Conservation (phyloP, 2,113 vertebrate genomes). For the Rana temporaria region DNA sequence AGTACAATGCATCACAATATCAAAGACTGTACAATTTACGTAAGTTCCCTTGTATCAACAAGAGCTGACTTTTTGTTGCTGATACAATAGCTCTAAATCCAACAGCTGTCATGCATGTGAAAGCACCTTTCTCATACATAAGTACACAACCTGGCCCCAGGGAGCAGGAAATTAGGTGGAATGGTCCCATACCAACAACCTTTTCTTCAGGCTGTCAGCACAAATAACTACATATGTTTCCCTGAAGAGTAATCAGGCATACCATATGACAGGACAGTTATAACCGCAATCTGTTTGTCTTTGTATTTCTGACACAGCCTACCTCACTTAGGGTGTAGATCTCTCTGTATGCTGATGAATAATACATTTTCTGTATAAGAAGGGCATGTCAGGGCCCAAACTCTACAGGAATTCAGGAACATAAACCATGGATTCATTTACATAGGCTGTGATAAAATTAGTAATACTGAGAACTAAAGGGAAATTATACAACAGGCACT, state of each 20-base stretch:
- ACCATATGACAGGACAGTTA: conserved; percentile 61
- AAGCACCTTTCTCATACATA: conserved; percentile 72
- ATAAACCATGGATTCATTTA: too few relatives aligned
- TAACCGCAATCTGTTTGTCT: conserved; percentile 55
- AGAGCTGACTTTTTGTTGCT: conserved; percentile 66
- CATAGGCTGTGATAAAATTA: too few relatives aligned
- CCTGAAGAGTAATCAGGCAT: conserved; percentile 61
- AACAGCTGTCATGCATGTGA: conserved; percentile 74
- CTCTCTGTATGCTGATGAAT: not conserved
- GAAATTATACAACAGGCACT: too few relatives aligned
- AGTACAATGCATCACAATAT: too few relatives aligned
- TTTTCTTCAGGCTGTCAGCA: conserved; percentile 65
- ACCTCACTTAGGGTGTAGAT: too few relatives aligned
- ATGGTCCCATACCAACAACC: conserved; percentile 63
- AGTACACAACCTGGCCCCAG: conserved; percentile 63
- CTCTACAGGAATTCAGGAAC: too few relatives aligned
- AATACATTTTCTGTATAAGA: not conserved
- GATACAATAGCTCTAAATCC: conserved; percentile 68
- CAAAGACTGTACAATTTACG: conserved; percentile 64
- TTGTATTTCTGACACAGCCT: not conserved
- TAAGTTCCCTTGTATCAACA: conserved; percentile 66
- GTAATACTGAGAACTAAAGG: too few relatives aligned
- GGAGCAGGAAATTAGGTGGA: conserved; percentile 69
- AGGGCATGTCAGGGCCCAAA: too few relatives aligned
- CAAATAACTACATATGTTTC: conserved; percentile 63